These are phyloP conservation scores for Candoia aspera DNA, from an alignment of 2,113 vertebrate genomes.

Conservation along the genomic window DNA sequence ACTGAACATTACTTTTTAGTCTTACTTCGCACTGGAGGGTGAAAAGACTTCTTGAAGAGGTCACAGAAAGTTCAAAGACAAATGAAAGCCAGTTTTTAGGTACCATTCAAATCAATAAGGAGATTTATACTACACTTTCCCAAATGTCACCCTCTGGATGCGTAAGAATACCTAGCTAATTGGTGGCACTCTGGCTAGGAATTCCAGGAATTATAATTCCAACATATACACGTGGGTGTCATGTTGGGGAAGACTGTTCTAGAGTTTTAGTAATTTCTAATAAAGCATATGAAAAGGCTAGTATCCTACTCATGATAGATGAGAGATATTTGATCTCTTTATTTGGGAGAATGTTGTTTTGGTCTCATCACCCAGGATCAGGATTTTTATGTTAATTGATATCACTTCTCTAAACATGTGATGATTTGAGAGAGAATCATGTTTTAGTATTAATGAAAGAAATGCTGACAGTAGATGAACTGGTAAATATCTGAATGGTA, in stretches of 20 bases:
- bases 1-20: background rate
- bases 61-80: constrained; percentile 16
- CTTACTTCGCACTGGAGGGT: background rate
- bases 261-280: background rate
- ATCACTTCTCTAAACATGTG: background rate
- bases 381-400: background rate
- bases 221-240: no score
- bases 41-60: background rate
- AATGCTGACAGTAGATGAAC: background rate
- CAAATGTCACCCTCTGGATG: background rate
- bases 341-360: background rate
- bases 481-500: background rate
- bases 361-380: background rate
- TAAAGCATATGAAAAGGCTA: background rate
- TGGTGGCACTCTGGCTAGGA: no score
- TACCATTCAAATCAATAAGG: background rate
- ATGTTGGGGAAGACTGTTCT: background rate
- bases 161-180: background rate
- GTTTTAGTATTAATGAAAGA: background rate
- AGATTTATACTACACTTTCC: background rate
- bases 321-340: background rate
- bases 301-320: background rate
- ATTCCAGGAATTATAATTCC: no score
- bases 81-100: constrained; percentile 14
- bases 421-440: background rate